Base-by-base conservation (phyloP, 2,797 vertebrate species). In the Hozukius guyotensis region DNA sequence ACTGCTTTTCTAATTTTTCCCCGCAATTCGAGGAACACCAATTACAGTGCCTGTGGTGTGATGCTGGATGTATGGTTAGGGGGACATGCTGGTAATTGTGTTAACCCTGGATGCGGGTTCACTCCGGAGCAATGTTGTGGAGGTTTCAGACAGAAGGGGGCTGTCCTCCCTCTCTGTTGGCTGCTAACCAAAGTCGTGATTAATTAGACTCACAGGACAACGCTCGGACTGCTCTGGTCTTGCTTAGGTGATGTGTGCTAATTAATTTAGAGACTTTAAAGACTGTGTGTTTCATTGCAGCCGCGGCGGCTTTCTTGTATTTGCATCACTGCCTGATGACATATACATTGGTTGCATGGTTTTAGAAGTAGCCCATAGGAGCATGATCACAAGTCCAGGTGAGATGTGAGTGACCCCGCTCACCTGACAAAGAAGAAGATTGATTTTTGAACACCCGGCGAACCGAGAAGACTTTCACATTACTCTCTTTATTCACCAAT, bases 11-110 rank as follows among this genome's bases (percentile, higher is more conserved):
- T 83, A 85, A 90, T 91, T 88, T 93, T 91, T 90, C 78, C 75
- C 81, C 32, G 42, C 88, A 83, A 79, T 93, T 91, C 71, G 34
- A 71, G 81, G 78, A 80, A 78, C 89, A 92, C 85, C 92, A 93
- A 91, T 95, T 94, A 94, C 90, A 86, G 81, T 63, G 90, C 92
- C 88, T 76, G 89, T 74, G 88, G 89, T 90, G 92, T 81, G 88
- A 82, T 78, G 86, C 75, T 88, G 80, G 81, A 83, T 91, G 89
- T 90, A 88, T 90, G 90, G 87, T 87, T 86, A 80, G 88, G 87
- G 85, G 83, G 89, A 81, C 89, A 84, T 82, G 90, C 88, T 88
- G 94, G 87, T 94, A 92, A 93, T 94, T 92, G 85, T 80, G 87
- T 94, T 94, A 89, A 94, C 90, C 88, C 89, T 82, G 89, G 84